These are phyloP conservation scores for Acestrorhynchus altus DNA, from an alignment of 2,797 vertebrate genomes.

Conservation along the genomic window DNA sequence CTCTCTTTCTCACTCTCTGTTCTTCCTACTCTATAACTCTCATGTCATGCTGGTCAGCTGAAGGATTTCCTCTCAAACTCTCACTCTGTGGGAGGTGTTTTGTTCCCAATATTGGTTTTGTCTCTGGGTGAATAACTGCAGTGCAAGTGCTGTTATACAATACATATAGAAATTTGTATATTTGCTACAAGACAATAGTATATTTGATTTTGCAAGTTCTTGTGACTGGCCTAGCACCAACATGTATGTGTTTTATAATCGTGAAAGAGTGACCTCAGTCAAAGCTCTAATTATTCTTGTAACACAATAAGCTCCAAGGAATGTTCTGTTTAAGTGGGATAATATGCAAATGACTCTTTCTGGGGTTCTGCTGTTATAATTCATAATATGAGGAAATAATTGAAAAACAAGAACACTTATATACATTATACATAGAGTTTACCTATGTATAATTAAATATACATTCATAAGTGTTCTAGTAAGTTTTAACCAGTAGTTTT, in stretches of 20 bases:
- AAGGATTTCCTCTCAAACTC: conserved; percentile 62
- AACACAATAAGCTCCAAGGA: neutral
- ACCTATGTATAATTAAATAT: too few relatives aligned
- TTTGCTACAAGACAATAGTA: neutral
- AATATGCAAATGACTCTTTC: neutral
- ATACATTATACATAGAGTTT: neutral
- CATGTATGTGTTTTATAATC: neutral
- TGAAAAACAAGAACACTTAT: neutral
- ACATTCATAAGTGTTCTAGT: neutral
- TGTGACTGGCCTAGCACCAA: neutral
- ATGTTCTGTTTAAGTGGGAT: neutral
- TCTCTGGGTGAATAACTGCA: neutral
- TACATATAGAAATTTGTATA: neutral
- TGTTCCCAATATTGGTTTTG: conserved; percentile 19
- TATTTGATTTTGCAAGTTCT: neutral
- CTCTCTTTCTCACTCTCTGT: conserved; percentile 29
- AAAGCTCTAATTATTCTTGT: neutral
- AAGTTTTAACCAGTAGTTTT: conserved; percentile 20
- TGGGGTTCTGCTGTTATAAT: neutral
- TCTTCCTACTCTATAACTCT: conserved; percentile 51
- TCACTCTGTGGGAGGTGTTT: conserved; percentile 36
- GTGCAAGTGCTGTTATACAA: neutral
- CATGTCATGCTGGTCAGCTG: conserved; percentile 37
- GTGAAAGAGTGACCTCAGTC: neutral
- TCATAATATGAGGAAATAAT: neutral